phyloP scores from a whole-genome alignment of 2,888 invertebrate species.

The Nudaria mundana region DNA sequence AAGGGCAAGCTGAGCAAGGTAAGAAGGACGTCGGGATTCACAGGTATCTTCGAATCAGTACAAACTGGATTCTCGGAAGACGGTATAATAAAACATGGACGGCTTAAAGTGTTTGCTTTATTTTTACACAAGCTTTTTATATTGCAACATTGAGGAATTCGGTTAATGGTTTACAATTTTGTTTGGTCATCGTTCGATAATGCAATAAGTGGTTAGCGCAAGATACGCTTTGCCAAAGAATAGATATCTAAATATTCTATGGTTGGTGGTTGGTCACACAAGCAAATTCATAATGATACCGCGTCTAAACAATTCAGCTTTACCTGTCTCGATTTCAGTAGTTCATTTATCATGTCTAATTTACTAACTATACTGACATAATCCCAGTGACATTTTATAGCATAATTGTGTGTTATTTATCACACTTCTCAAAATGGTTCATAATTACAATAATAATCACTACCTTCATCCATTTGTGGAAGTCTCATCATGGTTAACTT shows the following conservation, averaged over 20 bases:
- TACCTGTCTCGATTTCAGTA: constrained; percentile 11
- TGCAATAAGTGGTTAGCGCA: constrained; percentile 19
- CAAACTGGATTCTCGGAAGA: constrained; percentile 2
- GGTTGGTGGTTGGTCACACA: constrained; percentile 6
- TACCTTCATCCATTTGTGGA: too few relatives aligned
- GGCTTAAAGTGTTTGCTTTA: neutral
- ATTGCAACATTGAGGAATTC: neutral
- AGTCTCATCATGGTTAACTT: too few relatives aligned
- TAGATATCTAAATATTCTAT: constrained; percentile 3
- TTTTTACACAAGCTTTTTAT: neutral
- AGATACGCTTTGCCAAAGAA: constrained; percentile 3
- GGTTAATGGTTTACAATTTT: constrained; percentile 19
- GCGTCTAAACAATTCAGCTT: constrained; percentile 23
- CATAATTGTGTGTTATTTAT: too few relatives aligned
- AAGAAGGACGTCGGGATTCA: constrained; percentile 29
- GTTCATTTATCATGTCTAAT: constrained; percentile 18
- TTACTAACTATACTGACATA: constrained; percentile 25
- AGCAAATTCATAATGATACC: constrained; percentile 31
- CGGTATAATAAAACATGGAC: constrained; percentile 1
- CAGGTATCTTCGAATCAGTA: constrained; percentile 19
- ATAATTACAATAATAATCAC: too few relatives aligned
- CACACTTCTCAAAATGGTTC: too few relatives aligned
- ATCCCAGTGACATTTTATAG: constrained; percentile 4
- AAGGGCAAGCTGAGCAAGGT: constrained; percentile 48
- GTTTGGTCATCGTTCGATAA: constrained; percentile 14